Conservation (phyloP, 2,113 vertebrate species). For the Cochlearius cochlearius region DNA sequence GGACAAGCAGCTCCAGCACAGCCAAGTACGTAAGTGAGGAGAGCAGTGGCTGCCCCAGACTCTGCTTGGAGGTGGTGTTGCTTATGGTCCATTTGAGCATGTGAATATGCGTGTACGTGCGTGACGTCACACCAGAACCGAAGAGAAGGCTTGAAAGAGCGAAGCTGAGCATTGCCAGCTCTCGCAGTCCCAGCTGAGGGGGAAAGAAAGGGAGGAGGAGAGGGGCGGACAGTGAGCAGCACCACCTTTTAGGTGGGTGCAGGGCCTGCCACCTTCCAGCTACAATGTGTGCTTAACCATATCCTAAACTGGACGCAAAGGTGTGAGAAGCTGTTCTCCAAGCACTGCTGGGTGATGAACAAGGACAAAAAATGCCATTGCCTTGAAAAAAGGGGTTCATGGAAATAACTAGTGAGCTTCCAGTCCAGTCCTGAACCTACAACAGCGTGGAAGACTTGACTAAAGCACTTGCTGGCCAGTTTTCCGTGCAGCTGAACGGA, state of each 20-base stretch:
- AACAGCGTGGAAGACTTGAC: neutral
- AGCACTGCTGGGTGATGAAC: neutral
- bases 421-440: neutral
- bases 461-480: neutral
- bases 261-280: neutral
- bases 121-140: neutral
- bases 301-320: neutral
- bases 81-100: neutral
- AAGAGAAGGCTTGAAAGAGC: neutral
- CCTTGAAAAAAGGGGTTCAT: neutral
- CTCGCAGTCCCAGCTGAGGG: neutral
- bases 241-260: neutral
- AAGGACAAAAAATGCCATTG: neutral
- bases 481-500: neutral
- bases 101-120: fast-evolving
- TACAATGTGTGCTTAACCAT: neutral
- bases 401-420: neutral
- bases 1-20: neutral
- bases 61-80: neutral
- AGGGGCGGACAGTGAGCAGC: neutral
- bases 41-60: neutral
- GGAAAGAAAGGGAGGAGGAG: neutral
- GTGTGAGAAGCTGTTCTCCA: neutral
- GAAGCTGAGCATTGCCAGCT: neutral
- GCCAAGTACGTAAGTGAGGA: neutral